Evolutionary conservation across 2,888 invertebrate species (phyloP).

Genomic region (Xiphydria camelus): DNA sequence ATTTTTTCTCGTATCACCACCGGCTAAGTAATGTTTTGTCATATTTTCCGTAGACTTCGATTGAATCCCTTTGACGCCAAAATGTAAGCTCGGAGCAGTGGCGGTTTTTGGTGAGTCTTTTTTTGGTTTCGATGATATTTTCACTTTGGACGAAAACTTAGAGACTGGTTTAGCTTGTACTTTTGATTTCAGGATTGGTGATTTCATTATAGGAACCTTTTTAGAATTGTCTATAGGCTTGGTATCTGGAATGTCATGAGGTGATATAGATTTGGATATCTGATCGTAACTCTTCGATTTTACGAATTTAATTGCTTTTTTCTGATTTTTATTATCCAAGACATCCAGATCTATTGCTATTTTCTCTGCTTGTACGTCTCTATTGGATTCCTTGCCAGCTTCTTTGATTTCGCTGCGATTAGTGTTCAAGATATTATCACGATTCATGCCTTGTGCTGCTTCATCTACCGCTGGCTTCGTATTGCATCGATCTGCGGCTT

Average conservation of each 20-base stretch:
- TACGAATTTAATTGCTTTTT: constrained; percentile 31
- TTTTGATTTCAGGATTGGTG: constrained; percentile 3
- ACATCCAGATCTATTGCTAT: constrained; percentile 12
- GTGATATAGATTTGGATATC: constrained; percentile 37
- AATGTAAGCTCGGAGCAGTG: constrained; percentile 20
- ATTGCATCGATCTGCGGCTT: not conserved
- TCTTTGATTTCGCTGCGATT: too few species aligned
- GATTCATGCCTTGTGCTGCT: not conserved
- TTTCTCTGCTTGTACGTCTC: not conserved
- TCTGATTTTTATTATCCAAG: constrained; percentile 25
- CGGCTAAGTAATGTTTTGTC: constrained; percentile 27
- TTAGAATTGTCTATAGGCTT: constrained; percentile 28
- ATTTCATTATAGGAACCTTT: constrained; percentile 16
- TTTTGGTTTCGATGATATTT: constrained; percentile 26
- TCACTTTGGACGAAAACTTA: constrained; percentile 31
- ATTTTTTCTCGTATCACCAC: constrained; percentile 37
- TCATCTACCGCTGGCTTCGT: not conserved
- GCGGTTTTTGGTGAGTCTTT: constrained; percentile 31
- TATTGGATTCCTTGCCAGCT: not conserved
- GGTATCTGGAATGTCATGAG: constrained; percentile 31
- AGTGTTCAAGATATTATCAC: too few species aligned
- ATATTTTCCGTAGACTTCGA: constrained; percentile 27
- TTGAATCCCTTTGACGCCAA: constrained; percentile 14
- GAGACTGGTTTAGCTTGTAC: constrained; percentile 26
- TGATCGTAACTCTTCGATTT: constrained; percentile 51